Conservation (phyloP, 2,797 vertebrate species). For the Gymnothorax reevesii region DNA sequence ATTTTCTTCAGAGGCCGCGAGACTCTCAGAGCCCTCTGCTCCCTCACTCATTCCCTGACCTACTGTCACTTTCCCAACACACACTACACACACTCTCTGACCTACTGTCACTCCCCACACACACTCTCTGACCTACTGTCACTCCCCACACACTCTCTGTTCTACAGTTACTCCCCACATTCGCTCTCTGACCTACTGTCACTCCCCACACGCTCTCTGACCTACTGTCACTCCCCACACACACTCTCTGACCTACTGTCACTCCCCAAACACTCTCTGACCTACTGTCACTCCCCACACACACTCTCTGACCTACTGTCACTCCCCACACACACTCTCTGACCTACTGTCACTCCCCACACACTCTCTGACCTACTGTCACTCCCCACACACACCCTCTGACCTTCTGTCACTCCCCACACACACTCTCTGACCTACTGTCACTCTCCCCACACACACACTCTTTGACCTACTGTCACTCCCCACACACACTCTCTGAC, state of each 20-base stretch:
- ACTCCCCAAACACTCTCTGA: no score
- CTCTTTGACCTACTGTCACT: neutral
- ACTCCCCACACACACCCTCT: no score
- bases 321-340: no score
- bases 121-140: constrained; percentile 21
- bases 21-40: constrained; percentile 28
- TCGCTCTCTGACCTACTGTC: no score
- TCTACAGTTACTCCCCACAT: no score
- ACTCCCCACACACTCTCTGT: constrained; percentile 35
- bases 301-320: no score
- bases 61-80: constrained; percentile 33
- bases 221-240: neutral
- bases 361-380: neutral
- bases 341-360: neutral
- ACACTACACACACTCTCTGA: constrained; percentile 36
- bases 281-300: no score
- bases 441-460: neutral
- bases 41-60: constrained; percentile 29
- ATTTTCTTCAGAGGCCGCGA: constrained; percentile 60
- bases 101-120: constrained; percentile 27
- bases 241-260: neutral
- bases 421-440: neutral
- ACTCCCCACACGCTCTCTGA: neutral
- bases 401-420: neutral
- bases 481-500: neutral